Evolutionary conservation across 2,113 vertebrate species (phyloP).

Genomic region (Peromyscus californicus): DNA sequence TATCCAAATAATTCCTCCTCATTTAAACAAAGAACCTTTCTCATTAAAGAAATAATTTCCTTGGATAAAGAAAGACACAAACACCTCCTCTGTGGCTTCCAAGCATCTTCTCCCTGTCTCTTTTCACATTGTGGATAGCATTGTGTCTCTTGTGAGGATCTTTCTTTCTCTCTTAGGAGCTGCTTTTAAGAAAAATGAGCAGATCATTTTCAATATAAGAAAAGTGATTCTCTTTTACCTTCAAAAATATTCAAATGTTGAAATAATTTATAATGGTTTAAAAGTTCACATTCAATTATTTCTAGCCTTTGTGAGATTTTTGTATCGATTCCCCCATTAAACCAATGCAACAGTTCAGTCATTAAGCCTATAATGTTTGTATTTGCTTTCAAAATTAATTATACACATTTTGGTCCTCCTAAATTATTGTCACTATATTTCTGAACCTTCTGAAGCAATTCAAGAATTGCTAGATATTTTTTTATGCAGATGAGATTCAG

Average conservation of each 20-base stretch:
- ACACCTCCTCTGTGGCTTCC: background rate
- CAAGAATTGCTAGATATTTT: rapidly evolving
- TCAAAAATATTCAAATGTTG: background rate
- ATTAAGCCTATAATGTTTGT: background rate
- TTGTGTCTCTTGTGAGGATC: background rate
- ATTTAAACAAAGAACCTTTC: background rate
- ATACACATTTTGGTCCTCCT: background rate
- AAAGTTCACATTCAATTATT: background rate
- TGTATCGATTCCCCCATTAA: background rate
- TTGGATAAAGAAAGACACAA: background rate
- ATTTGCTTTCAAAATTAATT: background rate
- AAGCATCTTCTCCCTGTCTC: background rate
- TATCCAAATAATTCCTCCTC: background rate
- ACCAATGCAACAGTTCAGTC: rapidly evolving
- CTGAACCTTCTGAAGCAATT: rapidly evolving
- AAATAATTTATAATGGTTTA: background rate
- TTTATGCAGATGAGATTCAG: rapidly evolving
- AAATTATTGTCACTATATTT: background rate
- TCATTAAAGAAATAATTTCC: background rate
- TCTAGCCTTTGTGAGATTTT: background rate
- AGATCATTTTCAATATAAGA: background rate
- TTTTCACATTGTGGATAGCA: rapidly evolving
- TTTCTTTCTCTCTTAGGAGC: background rate
- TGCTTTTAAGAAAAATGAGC: background rate
- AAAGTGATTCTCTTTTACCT: background rate